phyloP scores from a whole-genome alignment of 2,797 vertebrate species.

The Gobionotothen gibberifrons region DNA sequence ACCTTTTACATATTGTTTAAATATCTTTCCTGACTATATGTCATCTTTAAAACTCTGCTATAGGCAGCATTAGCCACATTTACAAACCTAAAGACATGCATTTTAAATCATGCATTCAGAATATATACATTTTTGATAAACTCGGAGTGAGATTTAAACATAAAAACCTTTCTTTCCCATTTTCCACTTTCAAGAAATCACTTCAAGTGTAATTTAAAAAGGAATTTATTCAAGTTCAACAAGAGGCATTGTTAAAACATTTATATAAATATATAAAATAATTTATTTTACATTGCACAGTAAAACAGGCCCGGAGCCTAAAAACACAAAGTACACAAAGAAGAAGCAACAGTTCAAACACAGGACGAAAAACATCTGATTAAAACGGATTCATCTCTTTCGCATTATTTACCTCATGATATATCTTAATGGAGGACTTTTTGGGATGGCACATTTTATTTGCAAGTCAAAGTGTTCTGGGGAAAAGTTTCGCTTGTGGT shows the following conservation, averaged over 20 bases:
- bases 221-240: slow-evolving; percentile 52
- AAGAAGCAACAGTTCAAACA: background rate
- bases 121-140: no score
- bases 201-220: slow-evolving; percentile 8
- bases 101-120: background rate
- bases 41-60: background rate
- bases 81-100: background rate
- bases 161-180: no score
- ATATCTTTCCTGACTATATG: background rate
- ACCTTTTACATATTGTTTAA: background rate
- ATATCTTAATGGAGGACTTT: background rate
- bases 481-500: background rate
- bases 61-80: background rate
- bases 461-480: slow-evolving; percentile 21
- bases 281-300: slow-evolving; percentile 42
- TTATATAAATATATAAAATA: slow-evolving; percentile 58
- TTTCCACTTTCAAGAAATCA: no score
- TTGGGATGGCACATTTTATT: background rate
- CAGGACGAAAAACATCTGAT: background rate
- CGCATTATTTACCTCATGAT: background rate
- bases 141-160: no score
- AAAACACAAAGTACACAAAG: slow-evolving; percentile 18
- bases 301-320: slow-evolving; percentile 35
- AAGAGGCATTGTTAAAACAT: slow-evolving; percentile 43
- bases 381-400: slow-evolving; percentile 3